These are phyloP conservation scores for Acanthaster planci DNA, from an alignment of 35 echinoderm and acorn worm genomes.

Conservation along the genomic window DNA sequence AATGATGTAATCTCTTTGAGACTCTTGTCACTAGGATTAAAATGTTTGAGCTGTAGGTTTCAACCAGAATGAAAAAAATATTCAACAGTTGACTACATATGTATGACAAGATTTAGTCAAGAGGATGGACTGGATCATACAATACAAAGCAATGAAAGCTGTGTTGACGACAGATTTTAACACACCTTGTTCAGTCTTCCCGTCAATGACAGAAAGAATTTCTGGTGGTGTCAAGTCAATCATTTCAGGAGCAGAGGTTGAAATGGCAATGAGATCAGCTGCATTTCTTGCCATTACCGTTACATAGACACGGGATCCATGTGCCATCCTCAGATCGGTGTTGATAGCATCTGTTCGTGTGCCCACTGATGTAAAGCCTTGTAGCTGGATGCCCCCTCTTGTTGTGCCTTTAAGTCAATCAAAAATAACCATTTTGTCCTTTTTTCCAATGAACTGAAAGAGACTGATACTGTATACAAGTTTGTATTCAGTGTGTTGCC, in stretches of 20 bases:
- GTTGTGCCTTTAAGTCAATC: constrained; percentile 38
- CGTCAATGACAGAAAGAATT: constrained; percentile 8
- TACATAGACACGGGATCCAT: too few species aligned
- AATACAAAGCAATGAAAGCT: not conserved
- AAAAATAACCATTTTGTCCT: too few species aligned
- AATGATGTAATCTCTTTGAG: too few species aligned
- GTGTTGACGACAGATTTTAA: not conserved
- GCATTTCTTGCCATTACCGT: too few species aligned
- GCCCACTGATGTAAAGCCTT: constrained; percentile 39
- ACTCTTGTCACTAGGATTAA: not conserved
- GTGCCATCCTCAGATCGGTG: too few species aligned
- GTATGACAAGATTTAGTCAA: not conserved
- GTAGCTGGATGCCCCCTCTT: constrained; percentile 49
- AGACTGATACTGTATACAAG: too few species aligned
- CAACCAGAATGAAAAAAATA: not conserved
- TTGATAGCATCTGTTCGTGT: not conserved
- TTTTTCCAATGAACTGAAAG: too few species aligned
- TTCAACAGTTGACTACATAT: too few species aligned
- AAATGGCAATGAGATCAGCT: not conserved
- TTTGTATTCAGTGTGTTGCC: too few species aligned
- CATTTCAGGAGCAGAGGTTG: not conserved
- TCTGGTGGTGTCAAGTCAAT: not conserved
- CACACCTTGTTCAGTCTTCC: not conserved
- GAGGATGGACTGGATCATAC: not conserved
- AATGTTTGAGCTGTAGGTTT: not conserved